Conservation (phyloP, 64 coral and sea anemone genomes). For the Hydrozoanthus tunicans region DNA sequence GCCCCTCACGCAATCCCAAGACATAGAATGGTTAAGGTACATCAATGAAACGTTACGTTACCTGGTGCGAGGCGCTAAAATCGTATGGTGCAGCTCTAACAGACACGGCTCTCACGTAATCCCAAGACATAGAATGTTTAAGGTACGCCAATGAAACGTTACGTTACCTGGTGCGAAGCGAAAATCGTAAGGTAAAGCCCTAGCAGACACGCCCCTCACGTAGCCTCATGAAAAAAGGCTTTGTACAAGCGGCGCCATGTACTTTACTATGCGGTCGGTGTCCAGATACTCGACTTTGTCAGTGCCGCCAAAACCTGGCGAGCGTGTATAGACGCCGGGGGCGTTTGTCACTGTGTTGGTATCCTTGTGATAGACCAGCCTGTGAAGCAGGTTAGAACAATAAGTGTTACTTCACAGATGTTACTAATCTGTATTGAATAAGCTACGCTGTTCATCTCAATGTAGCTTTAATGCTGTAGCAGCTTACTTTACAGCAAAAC, state of each 20-base stretch:
- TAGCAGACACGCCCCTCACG: slow-evolving; percentile 18
- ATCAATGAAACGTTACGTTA: not conserved
- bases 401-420: no score
- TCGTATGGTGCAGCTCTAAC: slow-evolving; percentile 12
- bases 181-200: not conserved
- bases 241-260: slow-evolving; percentile 46
- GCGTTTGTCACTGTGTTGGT: slow-evolving; percentile 37
- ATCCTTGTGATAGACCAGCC: slow-evolving; percentile 38
- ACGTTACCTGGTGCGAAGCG: no score
- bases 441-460: no score
- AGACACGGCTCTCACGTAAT: not conserved
- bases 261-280: slow-evolving; percentile 15
- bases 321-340: slow-evolving; percentile 29
- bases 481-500: no score
- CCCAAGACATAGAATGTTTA: no score
- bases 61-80: not conserved
- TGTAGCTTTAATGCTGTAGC: not conserved
- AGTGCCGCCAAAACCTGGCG: slow-evolving; percentile 43
- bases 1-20: not conserved
- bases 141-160: no score
- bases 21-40: no score
- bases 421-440: no score
- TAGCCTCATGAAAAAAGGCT: slow-evolving; percentile 36
- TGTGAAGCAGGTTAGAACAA: not conserved
- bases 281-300: slow-evolving; percentile 54